phyloP scores from a whole-genome alignment of 1,140 invertebrate species.

The Orchesella cincta region DNA sequence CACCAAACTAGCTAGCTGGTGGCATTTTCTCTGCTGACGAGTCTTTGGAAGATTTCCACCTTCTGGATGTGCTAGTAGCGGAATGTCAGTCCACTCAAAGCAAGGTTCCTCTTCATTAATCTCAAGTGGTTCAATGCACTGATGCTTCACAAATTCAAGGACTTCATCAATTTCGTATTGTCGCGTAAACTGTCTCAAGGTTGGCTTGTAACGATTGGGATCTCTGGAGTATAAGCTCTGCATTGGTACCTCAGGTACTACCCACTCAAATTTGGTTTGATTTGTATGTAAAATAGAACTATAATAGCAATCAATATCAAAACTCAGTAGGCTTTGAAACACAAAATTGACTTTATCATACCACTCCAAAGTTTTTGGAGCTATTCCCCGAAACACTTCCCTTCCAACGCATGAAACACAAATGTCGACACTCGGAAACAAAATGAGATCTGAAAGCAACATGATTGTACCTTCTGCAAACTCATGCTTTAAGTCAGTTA shows the following conservation, averaged over 20 bases:
- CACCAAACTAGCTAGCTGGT: slow-evolving; percentile 87
- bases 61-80: slow-evolving; percentile 71
- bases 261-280: neutral
- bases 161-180: slow-evolving; percentile 72
- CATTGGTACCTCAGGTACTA: slow-evolving; percentile 57
- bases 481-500: slow-evolving; percentile 61
- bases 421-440: slow-evolving; percentile 71
- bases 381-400: slow-evolving; percentile 57
- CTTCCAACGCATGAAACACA: slow-evolving; percentile 60
- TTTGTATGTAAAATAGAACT: neutral
- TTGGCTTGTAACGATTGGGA: slow-evolving; percentile 72
- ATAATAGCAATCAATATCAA: neutral
- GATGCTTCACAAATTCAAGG: slow-evolving; percentile 53
- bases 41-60: slow-evolving; percentile 75
- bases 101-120: slow-evolving; percentile 38
- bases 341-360: slow-evolving; percentile 56
- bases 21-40: slow-evolving; percentile 75
- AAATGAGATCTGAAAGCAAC: slow-evolving; percentile 80
- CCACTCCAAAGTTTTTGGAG: slow-evolving; percentile 72
- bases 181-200: slow-evolving; percentile 71
- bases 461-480: slow-evolving; percentile 82
- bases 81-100: slow-evolving; percentile 68
- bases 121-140: slow-evolving; percentile 22
- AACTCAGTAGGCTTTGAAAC: neutral
- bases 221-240: slow-evolving; percentile 78